Evolutionary conservation across 2,797 vertebrate genomes (phyloP), one percentile per base, ranked within the genome.

Genomic region (Petrocephalus schoutedeni): DNA sequence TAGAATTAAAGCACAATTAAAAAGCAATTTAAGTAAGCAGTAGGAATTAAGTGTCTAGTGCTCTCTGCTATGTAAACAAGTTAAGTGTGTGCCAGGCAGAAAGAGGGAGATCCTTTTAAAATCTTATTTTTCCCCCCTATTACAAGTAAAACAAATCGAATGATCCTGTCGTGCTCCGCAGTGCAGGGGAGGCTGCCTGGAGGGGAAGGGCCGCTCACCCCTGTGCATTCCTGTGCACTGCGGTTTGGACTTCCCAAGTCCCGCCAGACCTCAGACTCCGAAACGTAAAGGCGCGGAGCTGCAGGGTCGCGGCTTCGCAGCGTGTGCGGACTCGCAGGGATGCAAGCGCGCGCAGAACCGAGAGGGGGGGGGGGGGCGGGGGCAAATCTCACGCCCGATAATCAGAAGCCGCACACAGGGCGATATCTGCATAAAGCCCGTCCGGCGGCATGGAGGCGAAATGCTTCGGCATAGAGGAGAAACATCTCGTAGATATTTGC

Each of bases 381-480:
- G 91, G 91, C 90, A 91, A 87, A 92, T 93, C 91, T 91, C 89
- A 87, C 89, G 90, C 87, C 92, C 93, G 92, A 91, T 89, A 90
- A 94, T 94, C 89, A 91, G 89, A 90, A 89, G 89, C 59, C 67
- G 91, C 90, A 87, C 58, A 74, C 89, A 91, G 89, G 86, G 87
- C 54, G 80, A 88, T 92, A 91, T 91, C 92, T 89, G 92, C 89
- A 89, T 91, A 89, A 89, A 90, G 87, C 89, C 87, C 84, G 91
- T 86, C 71, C 87, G 74, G 89, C 89, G 90, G 90, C 89, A 93
- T 90, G 89, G 82, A 23, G 89, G 88, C 32, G 89, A 89, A 80
- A 90, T 87, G 87, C 59, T 28, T 28, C 28, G 28, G 28, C 28
- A 28, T 28, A 28, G 28, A 28, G 87, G 86, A 59, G 74, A 86